Evolutionary conservation across 2,888 invertebrate species (phyloP).

Genomic region (Polymixis flavicincta): DNA sequence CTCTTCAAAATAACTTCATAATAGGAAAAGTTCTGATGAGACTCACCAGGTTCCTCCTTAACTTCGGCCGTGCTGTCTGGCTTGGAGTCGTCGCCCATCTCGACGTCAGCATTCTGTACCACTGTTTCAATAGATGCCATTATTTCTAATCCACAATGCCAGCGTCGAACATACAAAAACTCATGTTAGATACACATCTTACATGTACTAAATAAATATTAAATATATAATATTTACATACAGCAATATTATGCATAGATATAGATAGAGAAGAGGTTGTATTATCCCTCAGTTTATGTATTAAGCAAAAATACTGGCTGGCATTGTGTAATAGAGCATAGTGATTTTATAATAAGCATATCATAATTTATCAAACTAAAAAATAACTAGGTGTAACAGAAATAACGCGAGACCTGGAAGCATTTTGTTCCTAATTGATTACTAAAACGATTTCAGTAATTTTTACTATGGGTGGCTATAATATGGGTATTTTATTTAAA

Average conservation of each 20-base stretch:
- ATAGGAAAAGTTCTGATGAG: not conserved
- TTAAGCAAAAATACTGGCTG: slow-evolving; percentile 33
- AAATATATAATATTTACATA: slow-evolving; percentile 53
- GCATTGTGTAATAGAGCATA: slow-evolving; percentile 32
- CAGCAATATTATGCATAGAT: slow-evolving; percentile 52
- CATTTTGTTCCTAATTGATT: too few species aligned
- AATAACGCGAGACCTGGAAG: too few species aligned
- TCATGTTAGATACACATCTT: slow-evolving; percentile 79
- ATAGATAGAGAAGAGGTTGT: slow-evolving; percentile 10
- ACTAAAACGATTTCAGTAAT: too few species aligned
- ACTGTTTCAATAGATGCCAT: slow-evolving; percentile 96
- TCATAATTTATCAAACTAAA: slow-evolving; percentile 20
- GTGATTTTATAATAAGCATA: slow-evolving; percentile 35
- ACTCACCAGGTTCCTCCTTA: slow-evolving; percentile 92
- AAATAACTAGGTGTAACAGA: slow-evolving; percentile 3
- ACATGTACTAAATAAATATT: slow-evolving; percentile 64
- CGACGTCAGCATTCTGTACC: slow-evolving; percentile 93
- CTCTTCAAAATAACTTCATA: slow-evolving; percentile 21
- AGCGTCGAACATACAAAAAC: slow-evolving; percentile 88
- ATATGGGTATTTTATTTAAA: too few species aligned
- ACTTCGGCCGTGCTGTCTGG: slow-evolving; percentile 92
- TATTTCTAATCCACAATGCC: slow-evolving; percentile 92
- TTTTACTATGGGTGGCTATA: too few species aligned
- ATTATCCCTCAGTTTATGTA: slow-evolving; percentile 3
- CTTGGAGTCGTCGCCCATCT: slow-evolving; percentile 92